Percentiles rank a stretch among this genome's conserved stretches.
These are phyloP conservation scores for Sciaenops ocellatus DNA, from an alignment of 2,797 vertebrate genomes.

Conservation along the genomic window DNA sequence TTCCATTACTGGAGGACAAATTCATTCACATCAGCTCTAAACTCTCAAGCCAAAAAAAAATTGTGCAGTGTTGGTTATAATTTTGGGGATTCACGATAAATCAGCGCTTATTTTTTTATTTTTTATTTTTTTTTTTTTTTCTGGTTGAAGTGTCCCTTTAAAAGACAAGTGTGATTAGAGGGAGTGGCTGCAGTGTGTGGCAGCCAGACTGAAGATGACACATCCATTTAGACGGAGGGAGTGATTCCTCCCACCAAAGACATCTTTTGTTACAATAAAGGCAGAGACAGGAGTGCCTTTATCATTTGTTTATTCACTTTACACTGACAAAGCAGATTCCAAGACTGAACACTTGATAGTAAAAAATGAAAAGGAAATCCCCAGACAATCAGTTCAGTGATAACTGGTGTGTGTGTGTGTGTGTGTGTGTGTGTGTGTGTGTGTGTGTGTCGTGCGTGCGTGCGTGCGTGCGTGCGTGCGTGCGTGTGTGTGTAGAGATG, in stretches of 20 bases:
- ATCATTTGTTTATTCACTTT: too few species aligned
- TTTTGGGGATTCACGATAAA: constrained; percentile 9
- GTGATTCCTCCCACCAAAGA: not conserved
- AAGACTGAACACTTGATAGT: too few species aligned
- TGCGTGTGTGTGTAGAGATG: too few species aligned
- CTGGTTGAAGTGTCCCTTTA: constrained; percentile 10
- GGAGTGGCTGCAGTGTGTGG: constrained; percentile 11
- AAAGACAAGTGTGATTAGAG: constrained; percentile 13
- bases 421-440: too few species aligned
- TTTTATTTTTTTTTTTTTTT: not conserved
- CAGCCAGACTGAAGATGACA: constrained; percentile 12
- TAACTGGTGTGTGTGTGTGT: too few species aligned
- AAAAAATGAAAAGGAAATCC: too few species aligned
- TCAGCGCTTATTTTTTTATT: not conserved
- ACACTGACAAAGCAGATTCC: too few species aligned
- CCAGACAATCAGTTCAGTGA: too few species aligned
- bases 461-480: too few species aligned
- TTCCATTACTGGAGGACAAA: constrained; percentile 18
- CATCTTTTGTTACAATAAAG: too few species aligned
- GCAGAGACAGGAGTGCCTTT: too few species aligned
- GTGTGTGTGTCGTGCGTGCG: too few species aligned
- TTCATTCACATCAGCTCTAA: constrained; percentile 14
- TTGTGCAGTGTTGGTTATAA: constrained; percentile 3
- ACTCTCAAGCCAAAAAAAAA: constrained; percentile 20
- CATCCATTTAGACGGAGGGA: constrained; percentile 23